Percentiles rank a stretch among this genome's conserved stretches.
Conservation (phyloP, 2,797 vertebrate species). For the Myotis findleyi region DNA sequence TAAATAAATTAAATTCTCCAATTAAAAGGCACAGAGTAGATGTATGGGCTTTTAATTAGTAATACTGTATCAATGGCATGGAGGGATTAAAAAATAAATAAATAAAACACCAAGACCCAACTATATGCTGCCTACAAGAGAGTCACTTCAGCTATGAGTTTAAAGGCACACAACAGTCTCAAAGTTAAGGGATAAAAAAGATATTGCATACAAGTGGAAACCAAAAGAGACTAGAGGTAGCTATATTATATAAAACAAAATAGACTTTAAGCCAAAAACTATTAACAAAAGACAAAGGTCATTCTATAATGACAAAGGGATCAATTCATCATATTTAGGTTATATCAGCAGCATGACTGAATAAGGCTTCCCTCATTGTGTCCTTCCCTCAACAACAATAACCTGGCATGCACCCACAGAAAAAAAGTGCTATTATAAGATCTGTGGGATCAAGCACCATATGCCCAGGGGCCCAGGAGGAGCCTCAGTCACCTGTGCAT, state of each 20-base stretch:
- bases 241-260: neutral
- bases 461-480: neutral
- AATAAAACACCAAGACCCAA: neutral
- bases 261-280: neutral
- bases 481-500: rapidly evolving
- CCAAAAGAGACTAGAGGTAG: neutral
- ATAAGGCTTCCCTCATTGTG: neutral
- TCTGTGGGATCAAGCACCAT: neutral
- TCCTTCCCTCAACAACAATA: neutral
- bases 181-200: neutral
- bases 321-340: neutral
- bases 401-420: neutral
- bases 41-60: too few relatives aligned
- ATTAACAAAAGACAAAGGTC: neutral
- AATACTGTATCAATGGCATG: too few relatives aligned
- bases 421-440: neutral
- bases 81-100: neutral
- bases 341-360: neutral
- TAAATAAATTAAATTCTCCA: neutral
- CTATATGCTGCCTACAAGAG: neutral
- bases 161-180: neutral
- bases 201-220: neutral
- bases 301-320: neutral
- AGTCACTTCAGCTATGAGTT: neutral
- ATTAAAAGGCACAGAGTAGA: neutral